Percentiles rank a stretch among this genome's conserved stretches.
phyloP scores from a whole-genome alignment of 2,113 vertebrate genomes.

The Melanerpes formicivorus region DNA sequence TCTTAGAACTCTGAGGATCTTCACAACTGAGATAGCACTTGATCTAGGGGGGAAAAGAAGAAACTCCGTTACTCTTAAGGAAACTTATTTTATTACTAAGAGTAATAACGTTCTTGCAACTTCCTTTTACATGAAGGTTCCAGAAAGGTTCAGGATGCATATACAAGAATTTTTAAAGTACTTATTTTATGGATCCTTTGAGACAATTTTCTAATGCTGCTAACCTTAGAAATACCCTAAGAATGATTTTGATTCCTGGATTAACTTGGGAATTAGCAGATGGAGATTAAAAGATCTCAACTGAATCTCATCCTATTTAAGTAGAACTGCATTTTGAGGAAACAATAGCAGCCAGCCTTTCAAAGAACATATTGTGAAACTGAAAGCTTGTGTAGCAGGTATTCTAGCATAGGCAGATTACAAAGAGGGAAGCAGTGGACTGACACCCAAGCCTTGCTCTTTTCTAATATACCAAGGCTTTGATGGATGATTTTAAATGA shows the following conservation, averaged over 20 bases:
- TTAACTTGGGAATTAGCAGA: not conserved
- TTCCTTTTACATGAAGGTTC: not conserved
- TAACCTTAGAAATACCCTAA: not conserved
- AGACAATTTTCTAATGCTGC: not conserved
- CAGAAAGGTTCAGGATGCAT: not conserved
- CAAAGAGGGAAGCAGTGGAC: not conserved
- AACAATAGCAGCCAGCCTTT: not conserved
- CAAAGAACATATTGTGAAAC: not conserved
- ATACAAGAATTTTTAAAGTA: not conserved
- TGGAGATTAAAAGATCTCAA: not conserved
- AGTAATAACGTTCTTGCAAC: not conserved
- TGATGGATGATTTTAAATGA: not conserved
- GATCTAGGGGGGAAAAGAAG: slow-evolving; percentile 77
- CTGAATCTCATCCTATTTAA: not conserved
- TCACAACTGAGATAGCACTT: slow-evolving; percentile 99
- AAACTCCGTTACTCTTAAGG: not conserved
- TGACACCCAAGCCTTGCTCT: not conserved
- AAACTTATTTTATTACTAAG: not conserved
- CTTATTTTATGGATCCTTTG: not conserved
- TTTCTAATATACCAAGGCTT: not conserved
- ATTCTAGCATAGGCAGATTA: not conserved
- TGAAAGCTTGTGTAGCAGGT: not conserved
- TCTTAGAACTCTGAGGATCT: slow-evolving; percentile 95
- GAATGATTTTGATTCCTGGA: not conserved
- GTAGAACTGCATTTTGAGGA: not conserved